Conservation (phyloP, 2,888 invertebrate species). For the Proisotoma minuta region DNA sequence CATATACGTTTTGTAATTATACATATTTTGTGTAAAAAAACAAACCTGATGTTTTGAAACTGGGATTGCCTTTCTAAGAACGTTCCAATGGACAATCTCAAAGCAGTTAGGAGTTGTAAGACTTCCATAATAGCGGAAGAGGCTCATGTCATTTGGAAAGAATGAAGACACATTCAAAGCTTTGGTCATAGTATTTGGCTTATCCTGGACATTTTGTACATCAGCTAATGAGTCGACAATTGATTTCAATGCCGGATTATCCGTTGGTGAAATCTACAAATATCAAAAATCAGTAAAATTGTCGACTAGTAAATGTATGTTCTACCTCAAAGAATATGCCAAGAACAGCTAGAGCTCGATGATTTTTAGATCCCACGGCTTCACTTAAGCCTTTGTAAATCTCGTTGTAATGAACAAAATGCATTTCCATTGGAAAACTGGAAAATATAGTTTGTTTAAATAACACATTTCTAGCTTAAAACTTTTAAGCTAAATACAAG, state of each 20-base stretch:
- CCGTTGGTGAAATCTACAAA: conserved; percentile 27
- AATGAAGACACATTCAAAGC: conserved; percentile 39
- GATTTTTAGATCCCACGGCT: conserved; percentile 36
- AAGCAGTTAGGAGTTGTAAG: conserved; percentile 33
- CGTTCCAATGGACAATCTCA: conserved; percentile 38
- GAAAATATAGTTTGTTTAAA: not conserved
- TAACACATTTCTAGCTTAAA: not conserved
- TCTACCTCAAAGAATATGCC: conserved; percentile 45
- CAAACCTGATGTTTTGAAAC: conserved; percentile 35
- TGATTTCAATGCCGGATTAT: conserved; percentile 37
- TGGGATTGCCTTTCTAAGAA: conserved; percentile 27
- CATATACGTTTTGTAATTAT: too few relatives aligned
- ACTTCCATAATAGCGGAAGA: conserved; percentile 43
- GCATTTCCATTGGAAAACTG: conserved; percentile 43
- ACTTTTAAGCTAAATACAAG: not conserved
- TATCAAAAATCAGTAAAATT: not conserved
- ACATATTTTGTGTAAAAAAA: not conserved
- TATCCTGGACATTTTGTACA: conserved; percentile 11
- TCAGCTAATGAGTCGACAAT: conserved; percentile 26
- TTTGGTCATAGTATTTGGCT: not conserved
- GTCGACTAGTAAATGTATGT: not conserved
- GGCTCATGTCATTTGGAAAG: conserved; percentile 33
- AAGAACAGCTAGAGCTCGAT: conserved; percentile 43
- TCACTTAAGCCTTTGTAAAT: conserved; percentile 34
- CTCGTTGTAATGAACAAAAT: conserved; percentile 43